Evolutionary conservation across 2,797 vertebrate species (phyloP), one percentile per base, ranked within the genome.

Genomic region (Dromococcyx pavoninus): DNA sequence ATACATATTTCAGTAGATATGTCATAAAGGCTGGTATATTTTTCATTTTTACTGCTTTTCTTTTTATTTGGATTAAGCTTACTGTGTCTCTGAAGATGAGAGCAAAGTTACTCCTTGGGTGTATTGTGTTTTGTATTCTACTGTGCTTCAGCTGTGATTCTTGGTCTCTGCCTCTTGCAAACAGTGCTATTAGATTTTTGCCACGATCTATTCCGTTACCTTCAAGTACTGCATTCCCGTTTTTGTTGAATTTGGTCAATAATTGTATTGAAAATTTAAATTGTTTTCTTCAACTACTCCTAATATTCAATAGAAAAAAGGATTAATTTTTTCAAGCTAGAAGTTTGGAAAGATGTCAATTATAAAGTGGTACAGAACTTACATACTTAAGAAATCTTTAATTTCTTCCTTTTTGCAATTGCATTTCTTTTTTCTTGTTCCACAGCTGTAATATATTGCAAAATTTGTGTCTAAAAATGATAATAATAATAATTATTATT

Each of bases 391-490:
- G 35, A 92, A 94, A 93, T 69, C 33, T 43, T 4, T 75, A 50
- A 53, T 58, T 84, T 60, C 5, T 93, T 81, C 27, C 71, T 53
- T 57, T 66, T 44, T 41, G 7, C 35, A 44, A 53, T 57, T 92
- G 78, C 6, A 39, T 93, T 91, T 91, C 5, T n/a, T 58, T 51
- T 56, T n/a, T 58, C 51, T 56, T 73, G 24, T 92, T 74, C 14
- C 71, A n/a, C 15, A 74, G 18, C 28, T 58, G 37, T 57, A 71
- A 32, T 71, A 41, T 19, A 32, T 51, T 89, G 66, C 70, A 92
- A 61, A 69, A 61, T 6, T 69, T 88, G 51, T 56, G 33, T 74
- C 97, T 88, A 82, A 92, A 91, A 91, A 48, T 44, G 44, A 48
- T 21, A 46, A 46, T 46, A 44, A 11, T 46, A 48, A 30, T 57